phyloP scores from a whole-genome alignment of 1,140 invertebrate genomes.

The Sweltsa coloradensis region DNA sequence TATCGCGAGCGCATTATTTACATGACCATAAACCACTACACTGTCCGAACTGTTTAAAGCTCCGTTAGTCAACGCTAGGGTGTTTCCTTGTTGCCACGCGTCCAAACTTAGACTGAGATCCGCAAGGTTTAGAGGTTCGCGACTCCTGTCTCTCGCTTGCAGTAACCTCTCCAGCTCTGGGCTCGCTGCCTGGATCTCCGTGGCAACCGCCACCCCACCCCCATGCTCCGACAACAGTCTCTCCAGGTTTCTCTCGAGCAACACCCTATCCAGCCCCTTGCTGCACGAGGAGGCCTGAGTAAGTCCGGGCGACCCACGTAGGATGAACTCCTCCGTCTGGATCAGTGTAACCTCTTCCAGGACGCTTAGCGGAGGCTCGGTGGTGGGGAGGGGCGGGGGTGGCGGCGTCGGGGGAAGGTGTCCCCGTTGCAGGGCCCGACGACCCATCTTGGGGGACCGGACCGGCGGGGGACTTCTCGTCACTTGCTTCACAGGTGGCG shows the following conservation, averaged over 20 bases:
- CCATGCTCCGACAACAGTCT: conserved; percentile 33
- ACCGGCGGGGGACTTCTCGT: conserved; percentile 22
- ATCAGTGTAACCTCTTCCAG: conserved; percentile 18
- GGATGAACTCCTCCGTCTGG: conserved; percentile 12
- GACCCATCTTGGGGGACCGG: conserved; percentile 42
- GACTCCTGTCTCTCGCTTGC: conserved; percentile 38
- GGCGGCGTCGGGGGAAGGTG: conserved; percentile 20
- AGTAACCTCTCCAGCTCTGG: conserved; percentile 36
- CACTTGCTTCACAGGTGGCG: conserved; percentile 3
- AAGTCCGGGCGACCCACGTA: background rate
- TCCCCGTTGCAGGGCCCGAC: conserved; percentile 31
- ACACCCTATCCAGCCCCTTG: conserved; percentile 40
- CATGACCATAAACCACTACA: too few species aligned
- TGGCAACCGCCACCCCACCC: conserved; percentile 22
- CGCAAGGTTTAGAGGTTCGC: conserved; percentile 42
- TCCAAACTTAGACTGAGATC: conserved; percentile 33
- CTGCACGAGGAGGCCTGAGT: conserved; percentile 12
- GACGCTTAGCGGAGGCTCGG: conserved; percentile 28
- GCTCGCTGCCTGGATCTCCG: conserved; percentile 8
- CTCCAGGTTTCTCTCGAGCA: conserved; percentile 45
- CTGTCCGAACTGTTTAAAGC: too few species aligned
- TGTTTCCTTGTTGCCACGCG: conserved; percentile 32
- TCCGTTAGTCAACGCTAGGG: too few species aligned
- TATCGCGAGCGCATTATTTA: too few species aligned
- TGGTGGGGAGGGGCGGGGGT: conserved; percentile 21